Percentiles rank a stretch among this genome's conserved stretches.
phyloP scores from a whole-genome alignment of 2,797 vertebrate genomes.

The Sparidentex hasta region DNA sequence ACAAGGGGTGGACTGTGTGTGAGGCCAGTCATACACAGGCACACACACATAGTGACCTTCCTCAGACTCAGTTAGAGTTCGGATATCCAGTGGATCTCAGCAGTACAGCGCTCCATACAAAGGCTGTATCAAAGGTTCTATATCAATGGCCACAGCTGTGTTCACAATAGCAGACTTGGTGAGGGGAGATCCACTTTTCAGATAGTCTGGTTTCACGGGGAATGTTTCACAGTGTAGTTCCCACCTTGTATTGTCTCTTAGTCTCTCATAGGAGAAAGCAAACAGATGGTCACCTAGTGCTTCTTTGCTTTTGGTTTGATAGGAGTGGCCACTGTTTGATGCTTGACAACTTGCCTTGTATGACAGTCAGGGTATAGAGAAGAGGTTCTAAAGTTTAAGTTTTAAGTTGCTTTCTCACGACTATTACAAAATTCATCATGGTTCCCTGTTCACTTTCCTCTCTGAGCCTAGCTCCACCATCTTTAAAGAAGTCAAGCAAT shows the following conservation, averaged over 20 bases:
- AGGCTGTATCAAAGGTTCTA: constrained; percentile 48
- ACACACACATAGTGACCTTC: constrained; percentile 37
- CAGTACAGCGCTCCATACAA: constrained; percentile 48
- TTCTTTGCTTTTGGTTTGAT: constrained; percentile 36
- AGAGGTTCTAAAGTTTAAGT: neutral
- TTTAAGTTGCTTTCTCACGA: constrained; percentile 8
- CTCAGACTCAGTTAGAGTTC: constrained; percentile 42
- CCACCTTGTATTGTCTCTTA: constrained; percentile 50
- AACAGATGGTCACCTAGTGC: constrained; percentile 48
- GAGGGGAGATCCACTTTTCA: constrained; percentile 42
- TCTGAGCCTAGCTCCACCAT: constrained; percentile 6
- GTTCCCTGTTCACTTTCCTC: constrained; percentile 11
- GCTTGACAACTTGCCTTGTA: constrained; percentile 7
- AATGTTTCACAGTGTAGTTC: constrained; percentile 53
- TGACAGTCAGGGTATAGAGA: neutral
- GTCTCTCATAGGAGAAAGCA: constrained; percentile 23
- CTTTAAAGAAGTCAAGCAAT: constrained; percentile 34
- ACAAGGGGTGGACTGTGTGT: constrained; percentile 48
- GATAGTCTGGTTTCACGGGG: constrained; percentile 68
- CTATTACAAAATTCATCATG: neutral
- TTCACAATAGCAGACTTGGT: constrained; percentile 43
- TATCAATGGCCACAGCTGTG: constrained; percentile 51
- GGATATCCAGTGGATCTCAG: constrained; percentile 54
- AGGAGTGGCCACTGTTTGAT: constrained; percentile 14
- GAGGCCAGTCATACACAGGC: constrained; percentile 16